Evolutionary conservation across 2,113 vertebrate genomes (phyloP).

Genomic region (Callionymus lyra): DNA sequence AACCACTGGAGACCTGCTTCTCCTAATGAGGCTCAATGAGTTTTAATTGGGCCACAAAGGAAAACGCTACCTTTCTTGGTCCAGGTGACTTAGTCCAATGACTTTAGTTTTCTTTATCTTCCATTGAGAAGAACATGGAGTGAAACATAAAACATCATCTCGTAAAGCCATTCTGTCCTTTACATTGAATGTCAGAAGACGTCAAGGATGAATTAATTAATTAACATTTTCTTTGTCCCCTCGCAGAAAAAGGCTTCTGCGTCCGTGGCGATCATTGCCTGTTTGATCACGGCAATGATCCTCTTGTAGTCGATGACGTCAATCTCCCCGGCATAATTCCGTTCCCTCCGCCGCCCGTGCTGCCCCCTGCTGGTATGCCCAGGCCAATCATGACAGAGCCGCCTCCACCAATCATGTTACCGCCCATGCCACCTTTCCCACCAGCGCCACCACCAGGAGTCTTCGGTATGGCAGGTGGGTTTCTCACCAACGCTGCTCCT

Average conservation of each 20-base stretch:
- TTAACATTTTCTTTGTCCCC: not conserved
- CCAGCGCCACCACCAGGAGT: slow-evolving; percentile 82
- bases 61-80: too few relatives aligned
- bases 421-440: slow-evolving; percentile 72
- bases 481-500: too few relatives aligned
- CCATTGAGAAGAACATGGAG: too few relatives aligned
- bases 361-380: slow-evolving; percentile 73
- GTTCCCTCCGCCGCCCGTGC: slow-evolving; percentile 83
- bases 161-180: too few relatives aligned
- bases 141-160: too few relatives aligned
- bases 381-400: slow-evolving; percentile 54
- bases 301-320: slow-evolving; percentile 88
- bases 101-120: too few relatives aligned
- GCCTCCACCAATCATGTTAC: slow-evolving; percentile 67
- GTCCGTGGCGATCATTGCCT: slow-evolving; percentile 93
- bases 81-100: too few relatives aligned
- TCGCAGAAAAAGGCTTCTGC: slow-evolving; percentile 91
- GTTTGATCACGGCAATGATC: slow-evolving; percentile 92
- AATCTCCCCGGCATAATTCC: slow-evolving; percentile 91
- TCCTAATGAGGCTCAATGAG: too few relatives aligned
- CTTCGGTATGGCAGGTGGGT: slow-evolving; percentile 83
- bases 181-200: too few relatives aligned
- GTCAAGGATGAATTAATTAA: slow-evolving; percentile 1
- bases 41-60: not conserved
- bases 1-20: too few relatives aligned